These are phyloP conservation scores for Channa maculata DNA, from an alignment of 2,113 vertebrate genomes.

Conservation along the genomic window DNA sequence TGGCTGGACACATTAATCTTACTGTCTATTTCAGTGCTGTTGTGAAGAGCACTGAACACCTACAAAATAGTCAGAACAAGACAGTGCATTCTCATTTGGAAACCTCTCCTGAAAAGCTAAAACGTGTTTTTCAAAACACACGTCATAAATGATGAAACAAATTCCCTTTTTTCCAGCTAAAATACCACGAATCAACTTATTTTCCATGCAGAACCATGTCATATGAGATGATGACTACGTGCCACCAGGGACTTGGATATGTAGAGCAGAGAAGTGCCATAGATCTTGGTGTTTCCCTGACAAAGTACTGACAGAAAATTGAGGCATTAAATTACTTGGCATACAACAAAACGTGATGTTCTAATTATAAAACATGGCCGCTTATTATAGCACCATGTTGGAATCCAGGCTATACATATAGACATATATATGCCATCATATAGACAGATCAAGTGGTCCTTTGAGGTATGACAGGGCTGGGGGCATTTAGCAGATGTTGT, in stretches of 20 bases:
- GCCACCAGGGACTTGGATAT: background rate
- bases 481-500: slow-evolving; percentile 51
- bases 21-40: background rate
- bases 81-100: slow-evolving; percentile 8
- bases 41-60: background rate
- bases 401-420: background rate
- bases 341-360: background rate
- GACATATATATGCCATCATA: no score
- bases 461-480: slow-evolving; percentile 17
- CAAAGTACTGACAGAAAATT: background rate
- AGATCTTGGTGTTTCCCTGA: background rate
- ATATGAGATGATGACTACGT: slow-evolving; percentile 23
- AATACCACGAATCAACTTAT: background rate
- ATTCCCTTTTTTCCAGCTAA: slow-evolving; percentile 1
- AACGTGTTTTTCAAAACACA: slow-evolving; percentile 16
- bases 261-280: background rate
- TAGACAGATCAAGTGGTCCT: slow-evolving; percentile 10
- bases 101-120: slow-evolving; percentile 15
- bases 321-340: background rate
- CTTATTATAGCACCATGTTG: background rate
- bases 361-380: background rate
- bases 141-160: slow-evolving; percentile 44
- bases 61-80: slow-evolving; percentile 4
- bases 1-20: background rate
- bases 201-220: slow-evolving; percentile 19